Percentiles rank a stretch among this genome's conserved stretches.
Conservation (phyloP, 2,888 invertebrate species). For the Drosophila mettleri region DNA sequence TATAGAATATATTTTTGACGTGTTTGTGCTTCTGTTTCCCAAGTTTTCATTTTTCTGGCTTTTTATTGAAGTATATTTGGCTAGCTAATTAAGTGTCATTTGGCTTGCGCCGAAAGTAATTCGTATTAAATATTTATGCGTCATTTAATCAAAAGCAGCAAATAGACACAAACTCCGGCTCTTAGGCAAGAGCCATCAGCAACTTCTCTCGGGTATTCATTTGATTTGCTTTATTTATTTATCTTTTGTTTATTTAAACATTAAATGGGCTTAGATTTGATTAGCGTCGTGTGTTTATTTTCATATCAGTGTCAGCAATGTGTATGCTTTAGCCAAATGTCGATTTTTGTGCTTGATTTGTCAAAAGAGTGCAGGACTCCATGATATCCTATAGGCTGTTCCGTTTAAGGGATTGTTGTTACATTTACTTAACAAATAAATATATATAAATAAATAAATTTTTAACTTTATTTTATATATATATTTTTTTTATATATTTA, state of each 20-base stretch:
- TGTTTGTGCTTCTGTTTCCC: constrained; percentile 25
- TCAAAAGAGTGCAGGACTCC: neutral
- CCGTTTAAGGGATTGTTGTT: too few species aligned
- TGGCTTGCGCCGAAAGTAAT: constrained; percentile 29
- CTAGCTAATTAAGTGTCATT: constrained; percentile 68
- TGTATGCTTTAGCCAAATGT: neutral
- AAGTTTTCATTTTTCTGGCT: constrained; percentile 35
- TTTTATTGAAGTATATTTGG: constrained; percentile 51
- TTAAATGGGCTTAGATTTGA: constrained; percentile 72
- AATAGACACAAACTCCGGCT: constrained; percentile 1
- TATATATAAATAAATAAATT: too few species aligned
- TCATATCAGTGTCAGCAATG: constrained; percentile 44
- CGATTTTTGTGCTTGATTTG: constrained; percentile 1
- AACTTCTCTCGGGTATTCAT: constrained; percentile 11
- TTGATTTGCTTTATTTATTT: constrained; percentile 1
- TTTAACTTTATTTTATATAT: too few species aligned
- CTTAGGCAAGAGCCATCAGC: neutral
- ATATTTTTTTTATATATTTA: too few species aligned
- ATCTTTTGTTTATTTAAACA: constrained; percentile 64
- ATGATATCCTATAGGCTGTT: neutral
- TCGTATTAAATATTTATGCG: constrained; percentile 67
- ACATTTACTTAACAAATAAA: too few species aligned
- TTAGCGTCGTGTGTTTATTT: constrained; percentile 64
- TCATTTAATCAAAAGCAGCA: constrained; percentile 54
- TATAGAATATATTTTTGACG: constrained; percentile 40